Evolutionary conservation across 1,140 invertebrate genomes (phyloP).

Genomic region (Cherax quadricarinatus): DNA sequence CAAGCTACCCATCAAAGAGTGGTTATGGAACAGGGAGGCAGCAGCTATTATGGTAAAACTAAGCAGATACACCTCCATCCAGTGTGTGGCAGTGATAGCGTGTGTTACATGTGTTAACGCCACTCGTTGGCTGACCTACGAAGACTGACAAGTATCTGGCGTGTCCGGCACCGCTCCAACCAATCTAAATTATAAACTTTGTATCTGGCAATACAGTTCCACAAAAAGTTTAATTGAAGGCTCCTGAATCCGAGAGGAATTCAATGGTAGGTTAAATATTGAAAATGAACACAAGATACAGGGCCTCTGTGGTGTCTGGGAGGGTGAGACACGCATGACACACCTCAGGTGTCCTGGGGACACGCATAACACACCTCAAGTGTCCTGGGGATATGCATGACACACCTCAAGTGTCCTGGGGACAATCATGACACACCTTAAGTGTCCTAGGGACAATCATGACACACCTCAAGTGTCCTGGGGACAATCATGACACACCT

Average conservation of each 20-base stretch:
- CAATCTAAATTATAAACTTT: slow-evolving; percentile 33
- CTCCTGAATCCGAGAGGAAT: background rate
- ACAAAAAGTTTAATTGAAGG: slow-evolving; percentile 24
- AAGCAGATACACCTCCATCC: background rate
- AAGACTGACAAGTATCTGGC: slow-evolving; percentile 29
- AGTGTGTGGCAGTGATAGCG: background rate
- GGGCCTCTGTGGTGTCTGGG: background rate
- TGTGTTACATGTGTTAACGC: slow-evolving; percentile 28
- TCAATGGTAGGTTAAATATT: background rate
- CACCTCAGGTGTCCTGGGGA: background rate
- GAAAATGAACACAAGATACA: background rate
- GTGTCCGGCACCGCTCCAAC: slow-evolving; percentile 23
- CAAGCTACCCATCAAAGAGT: too few species aligned
- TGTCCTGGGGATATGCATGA: too few species aligned
- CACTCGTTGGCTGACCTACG: background rate
- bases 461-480: too few species aligned
- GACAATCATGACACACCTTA: background rate
- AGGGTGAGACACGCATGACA: background rate
- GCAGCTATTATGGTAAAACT: too few species aligned
- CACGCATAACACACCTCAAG: too few species aligned
- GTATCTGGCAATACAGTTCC: slow-evolving; percentile 7
- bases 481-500: background rate
- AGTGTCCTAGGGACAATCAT: background rate
- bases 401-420: too few species aligned
- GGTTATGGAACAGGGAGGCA: too few species aligned